Base-by-base conservation (phyloP, 2,797 vertebrate species). In the Enteromius unitaeniatus region DNA sequence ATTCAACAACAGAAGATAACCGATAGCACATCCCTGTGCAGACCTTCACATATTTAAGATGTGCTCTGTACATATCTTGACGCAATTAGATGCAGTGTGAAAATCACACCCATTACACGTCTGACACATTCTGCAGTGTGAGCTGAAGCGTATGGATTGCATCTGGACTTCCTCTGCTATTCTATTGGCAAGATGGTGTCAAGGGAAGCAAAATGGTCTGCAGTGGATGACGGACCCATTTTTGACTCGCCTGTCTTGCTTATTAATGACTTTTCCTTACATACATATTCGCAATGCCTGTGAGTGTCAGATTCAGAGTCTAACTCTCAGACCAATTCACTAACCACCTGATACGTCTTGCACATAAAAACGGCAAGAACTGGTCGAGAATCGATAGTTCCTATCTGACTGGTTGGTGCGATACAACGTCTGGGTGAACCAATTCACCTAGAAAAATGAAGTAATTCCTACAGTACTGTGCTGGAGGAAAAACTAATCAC, bases 1-100 rank as follows among this genome's bases (percentile, higher is more conserved):
- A 28, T n/a, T 70, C 3, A 14, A 9, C 19, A 9, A 26, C 65
- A n/a, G 23, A 26, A 62, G 17, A 42, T 14, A 81, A 47, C 23
- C 13, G 8, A 26, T 21, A 74, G 26, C n/a, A 34, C 51, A 42
- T 28, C 72, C 53, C 15, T 40, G 26, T 42, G 31, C 31, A 65
- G 31, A 82, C 21, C 6, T n/a, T 55, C 65, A 40, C 55, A 84
- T 70, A 67, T 55, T 28, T 51, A 26, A 69, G 31, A 53, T 42
- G 47, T 68, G 21, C 47, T 83, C 47, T 58, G 79, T 83, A 80
- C 51, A 74, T 11, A 82, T 78, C 76, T 86, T 78, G 64, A 68
- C 55, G 78, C 45, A 67, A 86, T 86, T 83, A 77, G 37, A 88
- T 79, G 74, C 77, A 70, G 75, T 23, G n/a, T 42, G 58, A 53